phyloP scores from a whole-genome alignment of 2,888 invertebrate genomes.

The Homarus gammarus region DNA sequence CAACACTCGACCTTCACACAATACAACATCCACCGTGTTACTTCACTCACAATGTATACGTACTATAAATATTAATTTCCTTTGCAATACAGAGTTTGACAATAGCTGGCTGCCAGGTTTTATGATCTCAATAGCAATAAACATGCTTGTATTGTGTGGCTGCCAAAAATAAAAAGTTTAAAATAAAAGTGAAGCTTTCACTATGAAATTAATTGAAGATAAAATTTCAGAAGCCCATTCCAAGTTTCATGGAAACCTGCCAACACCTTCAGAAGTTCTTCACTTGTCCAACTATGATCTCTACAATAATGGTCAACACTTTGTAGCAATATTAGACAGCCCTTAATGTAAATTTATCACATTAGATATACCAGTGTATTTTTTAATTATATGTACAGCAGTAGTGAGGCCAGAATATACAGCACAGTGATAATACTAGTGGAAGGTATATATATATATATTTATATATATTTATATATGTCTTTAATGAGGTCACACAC shows the following conservation, averaged over 20 bases:
- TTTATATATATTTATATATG: slow-evolving; percentile 35
- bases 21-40: slow-evolving; percentile 9
- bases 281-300: slow-evolving; percentile 26
- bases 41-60: slow-evolving; percentile 7
- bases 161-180: background rate
- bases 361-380: slow-evolving; percentile 63
- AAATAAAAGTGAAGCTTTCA: slow-evolving; percentile 2
- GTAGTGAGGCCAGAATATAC: slow-evolving; percentile 67
- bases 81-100: slow-evolving; percentile 22
- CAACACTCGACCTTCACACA: slow-evolving; percentile 33
- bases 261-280: slow-evolving; percentile 23
- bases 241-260: slow-evolving; percentile 53
- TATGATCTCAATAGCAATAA: background rate
- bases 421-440: slow-evolving; percentile 67
- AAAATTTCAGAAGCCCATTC: slow-evolving; percentile 28
- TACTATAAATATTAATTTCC: background rate
- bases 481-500: slow-evolving; percentile 35
- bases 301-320: slow-evolving; percentile 33
- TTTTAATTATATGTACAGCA: slow-evolving; percentile 64
- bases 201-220: background rate
- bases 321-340: slow-evolving; percentile 54
- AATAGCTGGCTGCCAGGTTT: slow-evolving; percentile 21
- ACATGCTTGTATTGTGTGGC: background rate
- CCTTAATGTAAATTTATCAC: slow-evolving; percentile 67
- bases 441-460: slow-evolving; percentile 58